Evolutionary conservation across 2,113 vertebrate genomes (phyloP).

Genomic region (Ploceus nigricollis): DNA sequence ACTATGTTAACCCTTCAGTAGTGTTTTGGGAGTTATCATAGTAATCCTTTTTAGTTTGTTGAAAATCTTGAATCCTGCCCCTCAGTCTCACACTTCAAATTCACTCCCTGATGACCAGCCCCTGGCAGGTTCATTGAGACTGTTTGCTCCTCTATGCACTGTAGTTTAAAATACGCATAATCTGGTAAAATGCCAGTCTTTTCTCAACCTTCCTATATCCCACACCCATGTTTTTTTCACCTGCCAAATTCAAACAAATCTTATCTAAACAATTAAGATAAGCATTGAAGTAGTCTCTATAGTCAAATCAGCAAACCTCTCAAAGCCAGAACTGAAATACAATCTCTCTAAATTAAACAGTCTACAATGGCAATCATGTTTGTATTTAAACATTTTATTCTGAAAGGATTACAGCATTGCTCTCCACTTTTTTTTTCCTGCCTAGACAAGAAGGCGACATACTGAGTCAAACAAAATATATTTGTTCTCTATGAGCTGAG

Average conservation of each 20-base stretch:
- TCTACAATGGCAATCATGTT: conserved; percentile 82
- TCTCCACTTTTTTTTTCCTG: conserved; percentile 77
- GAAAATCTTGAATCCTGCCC: not conserved
- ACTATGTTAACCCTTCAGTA: not conserved
- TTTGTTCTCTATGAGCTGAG: conserved; percentile 72
- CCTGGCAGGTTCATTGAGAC: conserved; percentile 31
- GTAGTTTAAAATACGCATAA: conserved; percentile 52
- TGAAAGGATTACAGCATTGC: conserved; percentile 83
- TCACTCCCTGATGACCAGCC: not conserved
- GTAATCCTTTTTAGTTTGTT: not conserved
- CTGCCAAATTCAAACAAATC: conserved; percentile 73
- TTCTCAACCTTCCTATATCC: conserved; percentile 43
- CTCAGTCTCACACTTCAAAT: not conserved
- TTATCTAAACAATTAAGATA: conserved; percentile 79
- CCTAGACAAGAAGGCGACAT: conserved; percentile 91
- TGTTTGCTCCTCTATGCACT: conserved; percentile 39
- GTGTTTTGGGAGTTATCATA: not conserved
- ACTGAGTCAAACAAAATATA: conserved; percentile 74
- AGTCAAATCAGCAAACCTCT: conserved; percentile 74
- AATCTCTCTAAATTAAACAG: conserved; percentile 83
- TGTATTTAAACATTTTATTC: conserved; percentile 92
- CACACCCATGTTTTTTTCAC: conserved; percentile 73
- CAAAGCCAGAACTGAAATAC: conserved; percentile 78
- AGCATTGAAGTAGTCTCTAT: conserved; percentile 58
- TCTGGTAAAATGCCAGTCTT: conserved; percentile 52